Evolutionary conservation across 2,888 invertebrate genomes (phyloP).

Genomic region (Hecatera dysodea): DNA sequence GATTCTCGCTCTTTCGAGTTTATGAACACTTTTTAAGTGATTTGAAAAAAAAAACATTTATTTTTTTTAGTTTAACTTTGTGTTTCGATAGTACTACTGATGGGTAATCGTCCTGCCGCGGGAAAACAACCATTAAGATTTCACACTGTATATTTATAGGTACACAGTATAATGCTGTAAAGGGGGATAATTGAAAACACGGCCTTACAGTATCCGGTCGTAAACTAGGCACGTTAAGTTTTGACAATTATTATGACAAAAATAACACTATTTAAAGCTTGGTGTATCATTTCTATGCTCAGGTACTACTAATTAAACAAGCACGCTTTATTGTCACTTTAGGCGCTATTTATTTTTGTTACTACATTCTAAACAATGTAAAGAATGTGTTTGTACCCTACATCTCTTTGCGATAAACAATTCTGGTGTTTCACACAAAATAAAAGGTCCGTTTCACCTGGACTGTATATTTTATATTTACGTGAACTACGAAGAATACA

Average conservation of each 20-base stretch:
- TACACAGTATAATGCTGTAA: conserved; percentile 27
- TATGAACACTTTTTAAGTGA: too few relatives aligned
- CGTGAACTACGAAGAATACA: conserved; percentile 15
- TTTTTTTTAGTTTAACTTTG: too few relatives aligned
- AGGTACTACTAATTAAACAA: not conserved
- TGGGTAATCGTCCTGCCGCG: too few relatives aligned
- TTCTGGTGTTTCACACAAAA: conserved; percentile 27
- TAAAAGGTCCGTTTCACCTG: not conserved
- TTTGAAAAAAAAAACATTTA: too few relatives aligned
- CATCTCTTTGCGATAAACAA: conserved; percentile 37
- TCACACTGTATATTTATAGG: conserved; percentile 43
- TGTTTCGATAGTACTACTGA: too few relatives aligned
- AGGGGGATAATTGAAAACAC: conserved; percentile 49
- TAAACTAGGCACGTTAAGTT: conserved; percentile 11
- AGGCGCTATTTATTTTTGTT: conserved; percentile 12
- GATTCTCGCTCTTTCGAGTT: too few relatives aligned
- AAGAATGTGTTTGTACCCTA: conserved; percentile 33
- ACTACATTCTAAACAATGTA: conserved; percentile 26
- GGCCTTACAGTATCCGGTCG: not conserved
- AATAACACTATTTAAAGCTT: too few relatives aligned
- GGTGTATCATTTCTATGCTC: not conserved
- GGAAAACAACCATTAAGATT: too few relatives aligned
- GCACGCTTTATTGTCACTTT: conserved; percentile 7
- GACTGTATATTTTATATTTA: conserved; percentile 27
- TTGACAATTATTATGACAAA: not conserved